Evolutionary conservation across 2,888 invertebrate genomes (phyloP).

Genomic region (Leucozona laternaria): DNA sequence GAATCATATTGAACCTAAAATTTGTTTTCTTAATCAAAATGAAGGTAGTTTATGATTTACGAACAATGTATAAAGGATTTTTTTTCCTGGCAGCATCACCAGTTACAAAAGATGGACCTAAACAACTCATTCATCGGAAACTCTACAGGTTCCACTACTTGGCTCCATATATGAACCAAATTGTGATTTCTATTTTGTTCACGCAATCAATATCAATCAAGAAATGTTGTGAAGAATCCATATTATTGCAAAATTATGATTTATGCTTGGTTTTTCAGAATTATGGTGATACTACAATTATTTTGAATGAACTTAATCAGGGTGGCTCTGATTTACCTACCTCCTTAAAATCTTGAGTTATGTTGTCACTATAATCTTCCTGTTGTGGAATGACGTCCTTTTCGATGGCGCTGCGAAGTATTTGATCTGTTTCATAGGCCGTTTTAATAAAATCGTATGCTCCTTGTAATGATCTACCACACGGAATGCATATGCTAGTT

Average conservation of each 20-base stretch:
- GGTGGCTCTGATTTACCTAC: background rate
- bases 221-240: too few species aligned
- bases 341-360: background rate
- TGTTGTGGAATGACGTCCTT: background rate
- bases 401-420: slow-evolving; percentile 26
- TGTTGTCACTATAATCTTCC: background rate
- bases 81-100: background rate
- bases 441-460: slow-evolving; percentile 60
- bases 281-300: background rate
- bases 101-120: too few species aligned
- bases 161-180: too few species aligned
- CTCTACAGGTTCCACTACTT: too few species aligned
- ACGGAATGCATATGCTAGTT: slow-evolving; percentile 49
- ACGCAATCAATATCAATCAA: too few species aligned
- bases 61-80: background rate
- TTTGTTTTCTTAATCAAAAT: background rate
- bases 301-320: background rate
- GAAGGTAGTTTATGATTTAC: background rate
- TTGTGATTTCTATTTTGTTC: too few species aligned
- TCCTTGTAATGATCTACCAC: slow-evolving; percentile 51
- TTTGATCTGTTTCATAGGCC: slow-evolving; percentile 40
- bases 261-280: too few species aligned
- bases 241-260: too few species aligned
- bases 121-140: too few species aligned
- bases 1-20: slow-evolving; percentile 21